Base-by-base conservation (phyloP, 2,888 invertebrate genomes). In the Digitonthophagus gazella region DNA sequence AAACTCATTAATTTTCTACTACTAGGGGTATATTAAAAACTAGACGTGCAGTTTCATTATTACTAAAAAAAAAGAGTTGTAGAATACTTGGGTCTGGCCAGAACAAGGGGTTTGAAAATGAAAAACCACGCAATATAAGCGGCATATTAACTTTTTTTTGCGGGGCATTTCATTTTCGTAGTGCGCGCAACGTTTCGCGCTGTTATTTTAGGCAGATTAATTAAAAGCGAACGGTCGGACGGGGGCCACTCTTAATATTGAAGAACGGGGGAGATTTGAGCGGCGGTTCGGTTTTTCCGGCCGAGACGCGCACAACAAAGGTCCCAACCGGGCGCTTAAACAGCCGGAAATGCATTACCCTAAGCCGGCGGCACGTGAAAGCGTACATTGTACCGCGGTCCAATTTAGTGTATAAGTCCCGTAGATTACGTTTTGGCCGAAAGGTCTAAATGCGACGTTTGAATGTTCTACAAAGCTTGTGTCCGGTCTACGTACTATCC, bases 271-370 rank as follows among this genome's bases (percentile, higher is more conserved):
- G 19, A 61, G 61, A 61, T 61, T 61, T 61, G n/a, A 61, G 19
- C 14, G 19, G 15, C n/a, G 8, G 8, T 44, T 44, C 16, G 58
- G 61, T 61, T 61, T 19, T 61, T 61, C 20, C 20, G 5, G 16
- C 18, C n/a, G 61, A n/a, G 61, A 5, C 61, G 61, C 20, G 3
- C 18, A 20, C 19, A n/a, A 61, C 61, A 61, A 61, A 61, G 61
- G 61, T n/a, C 1, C 18, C 57, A 11, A 11, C 19, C 61, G 20
- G 61, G 5, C 61, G 18, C 61, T 61, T 61, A 61, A 16, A 61
- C 14, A 61, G n/a, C 61, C 61, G 58, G 58, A 58, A 58, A 58
- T 58, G 58, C 58, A 58, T 58, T 58, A 58, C 58, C 18, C 58
- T 5, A 18, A 58, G 18, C 18, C 58, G 58, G 16, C 58, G 8